phyloP scores from a whole-genome alignment of 2,113 vertebrate genomes.

The Campylomormyrus tamandua region DNA sequence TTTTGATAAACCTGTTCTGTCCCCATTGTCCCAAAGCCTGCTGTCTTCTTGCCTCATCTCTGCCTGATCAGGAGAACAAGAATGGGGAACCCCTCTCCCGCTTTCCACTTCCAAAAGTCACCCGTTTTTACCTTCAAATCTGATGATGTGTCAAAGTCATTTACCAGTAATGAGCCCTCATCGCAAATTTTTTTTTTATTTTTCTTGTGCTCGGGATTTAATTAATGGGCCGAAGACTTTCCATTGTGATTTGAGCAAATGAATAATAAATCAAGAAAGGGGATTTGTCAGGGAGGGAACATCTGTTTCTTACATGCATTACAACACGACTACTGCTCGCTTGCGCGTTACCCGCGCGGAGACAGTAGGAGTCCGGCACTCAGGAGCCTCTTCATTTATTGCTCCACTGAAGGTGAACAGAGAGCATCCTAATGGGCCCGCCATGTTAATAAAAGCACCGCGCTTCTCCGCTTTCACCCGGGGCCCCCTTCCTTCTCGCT shows the following conservation, averaged over 20 bases:
- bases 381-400: slow-evolving; percentile 97
- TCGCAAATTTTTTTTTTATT: slow-evolving; percentile 67
- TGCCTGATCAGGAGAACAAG: slow-evolving; percentile 58
- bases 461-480: slow-evolving; percentile 64
- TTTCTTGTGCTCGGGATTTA: slow-evolving; percentile 77
- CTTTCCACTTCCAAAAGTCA: slow-evolving; percentile 78
- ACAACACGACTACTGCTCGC: slow-evolving; percentile 78
- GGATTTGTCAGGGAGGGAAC: slow-evolving; percentile 96
- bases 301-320: slow-evolving; percentile 93
- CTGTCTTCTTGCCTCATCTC: slow-evolving; percentile 13
- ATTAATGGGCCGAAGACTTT: slow-evolving; percentile 95
- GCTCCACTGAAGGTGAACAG: slow-evolving; percentile 99
- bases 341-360: slow-evolving; percentile 73
- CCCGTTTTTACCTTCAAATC: slow-evolving; percentile 83
- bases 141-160: slow-evolving; percentile 92
- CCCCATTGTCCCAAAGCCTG: background rate
- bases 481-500: slow-evolving; percentile 41
- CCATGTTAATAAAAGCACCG: slow-evolving; percentile 92
- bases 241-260: slow-evolving; percentile 93
- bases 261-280: slow-evolving; percentile 95
- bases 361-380: slow-evolving; percentile 82
- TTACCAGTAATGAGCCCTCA: slow-evolving; percentile 81
- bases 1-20: background rate
- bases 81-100: slow-evolving; percentile 76
- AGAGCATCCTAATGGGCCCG: slow-evolving; percentile 94